phyloP scores from a whole-genome alignment of 2,888 invertebrate genomes.

The Hirtodrosophila duncani region DNA sequence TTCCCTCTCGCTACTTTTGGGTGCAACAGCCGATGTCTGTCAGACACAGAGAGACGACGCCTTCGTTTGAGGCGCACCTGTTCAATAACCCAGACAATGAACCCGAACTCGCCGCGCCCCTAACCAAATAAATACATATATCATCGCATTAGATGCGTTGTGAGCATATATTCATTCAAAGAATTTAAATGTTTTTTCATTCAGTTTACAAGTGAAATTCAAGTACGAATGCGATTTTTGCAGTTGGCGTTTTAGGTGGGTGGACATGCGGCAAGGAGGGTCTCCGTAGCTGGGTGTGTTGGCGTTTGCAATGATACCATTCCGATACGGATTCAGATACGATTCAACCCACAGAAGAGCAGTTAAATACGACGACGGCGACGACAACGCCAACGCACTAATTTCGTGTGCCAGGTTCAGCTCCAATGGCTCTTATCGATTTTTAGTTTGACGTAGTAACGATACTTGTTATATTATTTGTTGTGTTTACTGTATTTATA shows the following conservation, averaged over 20 bases:
- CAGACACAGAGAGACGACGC: conserved; percentile 23
- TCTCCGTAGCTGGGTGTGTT: not conserved
- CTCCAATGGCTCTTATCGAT: conserved; percentile 55
- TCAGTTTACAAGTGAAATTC: conserved; percentile 32
- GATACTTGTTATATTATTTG: conserved; percentile 22
- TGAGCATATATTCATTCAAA: too few species aligned
- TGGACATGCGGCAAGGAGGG: too few species aligned
- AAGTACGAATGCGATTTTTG: conserved; percentile 32
- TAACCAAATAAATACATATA: too few species aligned
- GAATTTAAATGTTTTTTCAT: conserved; percentile 14
- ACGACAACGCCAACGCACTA: conserved; percentile 38
- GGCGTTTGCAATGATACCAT: too few species aligned
- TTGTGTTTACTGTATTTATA: too few species aligned
- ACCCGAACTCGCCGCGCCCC: not conserved
- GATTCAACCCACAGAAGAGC: conserved; percentile 20
- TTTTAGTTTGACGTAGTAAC: conserved; percentile 47
- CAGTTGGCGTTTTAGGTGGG: too few species aligned
- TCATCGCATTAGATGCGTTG: too few species aligned
- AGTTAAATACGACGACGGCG: too few species aligned
- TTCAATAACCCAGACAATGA: conserved; percentile 19
- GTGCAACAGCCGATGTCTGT: conserved; percentile 49
- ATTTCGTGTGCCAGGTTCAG: conserved; percentile 28
- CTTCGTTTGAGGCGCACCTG: conserved; percentile 35
- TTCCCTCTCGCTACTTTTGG: conserved; percentile 9
- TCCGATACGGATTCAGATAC: too few species aligned